Base-by-base conservation (phyloP, 2,888 invertebrate species). In the Sturmia bella region DNA sequence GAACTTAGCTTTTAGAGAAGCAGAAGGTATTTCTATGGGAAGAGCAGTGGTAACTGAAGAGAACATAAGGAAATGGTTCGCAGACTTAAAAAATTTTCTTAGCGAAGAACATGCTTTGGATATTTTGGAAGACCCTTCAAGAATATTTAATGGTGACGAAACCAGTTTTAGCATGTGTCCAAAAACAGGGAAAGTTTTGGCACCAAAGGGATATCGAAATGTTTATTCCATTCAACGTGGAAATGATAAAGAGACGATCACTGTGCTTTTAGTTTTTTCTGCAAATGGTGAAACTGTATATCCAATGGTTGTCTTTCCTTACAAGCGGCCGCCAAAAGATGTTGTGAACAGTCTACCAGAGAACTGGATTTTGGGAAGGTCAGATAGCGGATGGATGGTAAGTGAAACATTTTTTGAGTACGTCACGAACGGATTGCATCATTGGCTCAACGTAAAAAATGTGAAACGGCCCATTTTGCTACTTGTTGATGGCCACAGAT, bases 221-320 rank as follows among this genome's bases (percentile, higher is more conserved):
- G 64, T 70, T 1, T 77, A 78, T 24, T 41, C 37, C 9, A 63
- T 78, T 12, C 43, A 56, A 32, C 24, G 37, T 0, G 56, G 54
- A 2, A 70, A 78, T 17, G 66, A 76, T 13, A 80, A 76, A 32
- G 72, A 76, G n/a, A 70, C 52, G 6, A 21, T 66, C 4, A 76
- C 72, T 17, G 64, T 64, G 0, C 24, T 69, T 7, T 3, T 69
- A 9, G 57, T 48, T n/a, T 69, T 64, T 50, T 59, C 59, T 12
- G 76, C 81, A 11, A 72, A 57, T 41, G 76, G 81, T 2, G 43
- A 61, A 39, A 19, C 52, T 1, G 13, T 76, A 13, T 13, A 39
- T 13, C 66, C 77, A 3, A 72, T 81, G 61, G 76, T 64, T 1
- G 39, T 75, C 5, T 80, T 74, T 54, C 73, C 66, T 2, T 64